Conservation (phyloP, 1,140 invertebrate species). For the Stegodyphus dumicola region DNA sequence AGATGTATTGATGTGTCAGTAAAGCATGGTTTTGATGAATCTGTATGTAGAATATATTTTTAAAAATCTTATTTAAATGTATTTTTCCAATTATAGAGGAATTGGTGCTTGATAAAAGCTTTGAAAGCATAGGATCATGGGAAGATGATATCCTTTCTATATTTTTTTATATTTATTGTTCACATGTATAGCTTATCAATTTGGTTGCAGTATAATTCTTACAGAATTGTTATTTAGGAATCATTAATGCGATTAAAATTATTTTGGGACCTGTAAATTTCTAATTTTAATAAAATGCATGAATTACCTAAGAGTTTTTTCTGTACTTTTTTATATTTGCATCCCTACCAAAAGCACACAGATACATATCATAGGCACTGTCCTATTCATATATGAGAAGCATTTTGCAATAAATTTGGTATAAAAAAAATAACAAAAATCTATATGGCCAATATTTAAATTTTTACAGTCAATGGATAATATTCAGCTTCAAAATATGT, state of each 20-base stretch:
- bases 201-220: not conserved
- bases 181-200: not conserved
- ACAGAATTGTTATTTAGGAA: not conserved
- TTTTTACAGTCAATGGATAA: too few relatives aligned
- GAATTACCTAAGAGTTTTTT: too few relatives aligned
- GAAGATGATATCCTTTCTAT: constrained; percentile 75
- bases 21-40: not conserved
- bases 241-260: not conserved
- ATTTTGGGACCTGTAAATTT: too few relatives aligned
- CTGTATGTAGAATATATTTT: not conserved
- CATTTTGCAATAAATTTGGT: too few relatives aligned
- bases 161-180: constrained; percentile 6
- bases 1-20: not conserved
- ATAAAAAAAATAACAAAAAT: too few relatives aligned
- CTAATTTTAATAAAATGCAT: too few relatives aligned
- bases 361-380: too few relatives aligned
- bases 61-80: not conserved
- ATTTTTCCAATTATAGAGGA: constrained; percentile 75
- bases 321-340: too few relatives aligned
- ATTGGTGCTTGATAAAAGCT: constrained; percentile 76
- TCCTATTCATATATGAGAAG: too few relatives aligned
- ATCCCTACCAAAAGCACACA: too few relatives aligned
- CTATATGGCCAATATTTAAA: too few relatives aligned
- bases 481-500: not conserved
- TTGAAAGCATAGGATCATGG: constrained; percentile 81